Conservation (phyloP, 2,113 vertebrate genomes). For the Chloropsis cyanopogon region DNA sequence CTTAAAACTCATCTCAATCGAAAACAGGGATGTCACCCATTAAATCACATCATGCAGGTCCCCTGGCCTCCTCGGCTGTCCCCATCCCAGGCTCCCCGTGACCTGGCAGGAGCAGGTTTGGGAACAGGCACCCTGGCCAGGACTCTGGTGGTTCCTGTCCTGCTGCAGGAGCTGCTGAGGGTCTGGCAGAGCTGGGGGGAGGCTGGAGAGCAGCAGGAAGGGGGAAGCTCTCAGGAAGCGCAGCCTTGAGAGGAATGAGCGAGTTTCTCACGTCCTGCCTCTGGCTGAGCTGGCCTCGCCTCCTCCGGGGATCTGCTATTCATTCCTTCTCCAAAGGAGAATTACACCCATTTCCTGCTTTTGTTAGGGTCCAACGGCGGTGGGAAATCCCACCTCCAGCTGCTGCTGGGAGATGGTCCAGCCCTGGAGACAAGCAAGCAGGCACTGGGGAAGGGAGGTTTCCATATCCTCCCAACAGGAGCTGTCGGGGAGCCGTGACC, state of each 20-base stretch:
- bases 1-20: not conserved
- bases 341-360: not conserved
- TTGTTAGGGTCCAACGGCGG: not conserved
- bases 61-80: not conserved
- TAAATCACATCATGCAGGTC: not conserved
- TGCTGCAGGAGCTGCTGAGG: not conserved
- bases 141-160: not conserved
- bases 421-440: not conserved
- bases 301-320: not conserved
- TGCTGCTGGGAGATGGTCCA: not conserved
- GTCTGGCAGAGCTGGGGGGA: not conserved
- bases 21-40: not conserved
- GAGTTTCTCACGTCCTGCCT: not conserved
- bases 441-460: not conserved
- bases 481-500: fast-evolving
- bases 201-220: not conserved
- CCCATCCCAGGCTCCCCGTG: fast-evolving
- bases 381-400: not conserved
- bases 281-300: not conserved
- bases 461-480: not conserved
- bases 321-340: not conserved
- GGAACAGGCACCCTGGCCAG: not conserved
- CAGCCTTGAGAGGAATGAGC: not conserved
- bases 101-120: not conserved
- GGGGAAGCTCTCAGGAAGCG: not conserved